phyloP scores from a whole-genome alignment of 2,113 vertebrate genomes.

The Motacilla alba region DNA sequence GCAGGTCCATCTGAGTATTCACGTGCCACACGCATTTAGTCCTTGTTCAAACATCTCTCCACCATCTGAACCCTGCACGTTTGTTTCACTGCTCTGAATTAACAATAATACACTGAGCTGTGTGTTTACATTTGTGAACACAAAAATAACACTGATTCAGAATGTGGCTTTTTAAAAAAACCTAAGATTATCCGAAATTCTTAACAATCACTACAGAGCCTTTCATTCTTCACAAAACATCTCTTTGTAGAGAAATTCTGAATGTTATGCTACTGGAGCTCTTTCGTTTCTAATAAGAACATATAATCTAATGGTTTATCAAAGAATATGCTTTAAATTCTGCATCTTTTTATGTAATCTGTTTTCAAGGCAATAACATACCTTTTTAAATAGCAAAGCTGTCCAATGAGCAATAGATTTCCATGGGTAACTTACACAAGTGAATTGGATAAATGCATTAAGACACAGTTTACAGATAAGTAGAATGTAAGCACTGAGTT shows the following conservation, averaged over 20 bases:
- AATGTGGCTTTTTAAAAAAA: background rate
- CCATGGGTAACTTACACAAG: background rate
- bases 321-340: background rate
- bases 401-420: background rate
- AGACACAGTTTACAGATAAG: background rate
- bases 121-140: background rate
- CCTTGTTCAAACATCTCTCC: background rate
- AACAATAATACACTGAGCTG: background rate
- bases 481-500: background rate
- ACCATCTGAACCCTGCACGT: background rate
- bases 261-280: background rate
- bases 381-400: background rate
- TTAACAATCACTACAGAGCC: background rate
- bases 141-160: background rate
- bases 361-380: background rate
- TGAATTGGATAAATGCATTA: background rate
- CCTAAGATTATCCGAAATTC: background rate
- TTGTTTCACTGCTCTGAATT: slow-evolving; percentile 13
- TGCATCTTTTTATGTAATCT: background rate
- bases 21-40: background rate
- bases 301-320: background rate
- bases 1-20: background rate
- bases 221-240: background rate
- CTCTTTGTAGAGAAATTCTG: background rate
- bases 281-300: background rate